Conservation (phyloP, 2,113 vertebrate genomes). For the Uria lomvia region DNA sequence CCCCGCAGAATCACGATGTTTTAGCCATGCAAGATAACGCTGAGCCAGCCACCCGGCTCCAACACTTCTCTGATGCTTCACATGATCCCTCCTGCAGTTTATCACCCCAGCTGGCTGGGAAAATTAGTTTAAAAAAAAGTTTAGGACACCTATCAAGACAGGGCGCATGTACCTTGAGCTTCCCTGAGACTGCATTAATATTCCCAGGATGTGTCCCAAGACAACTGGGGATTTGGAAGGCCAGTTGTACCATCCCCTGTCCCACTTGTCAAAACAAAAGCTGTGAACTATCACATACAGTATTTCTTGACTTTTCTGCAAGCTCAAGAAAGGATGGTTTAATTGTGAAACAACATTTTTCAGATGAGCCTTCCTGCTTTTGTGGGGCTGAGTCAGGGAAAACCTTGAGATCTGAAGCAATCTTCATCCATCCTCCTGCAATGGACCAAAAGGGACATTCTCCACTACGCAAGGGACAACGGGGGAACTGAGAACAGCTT, state of each 20-base stretch:
- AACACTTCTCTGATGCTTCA: not conserved
- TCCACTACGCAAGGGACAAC: fast-evolving
- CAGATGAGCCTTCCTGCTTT: not conserved
- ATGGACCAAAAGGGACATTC: fast-evolving
- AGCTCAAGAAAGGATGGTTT: not conserved
- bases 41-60: not conserved
- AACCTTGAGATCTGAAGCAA: not conserved
- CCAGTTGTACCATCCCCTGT: not conserved
- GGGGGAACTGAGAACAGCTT: not conserved
- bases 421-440: not conserved
- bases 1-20: not conserved
- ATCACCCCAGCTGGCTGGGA: not conserved
- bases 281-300: not conserved
- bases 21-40: not conserved
- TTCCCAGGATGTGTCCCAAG: not conserved
- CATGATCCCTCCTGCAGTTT: not conserved
- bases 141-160: not conserved
- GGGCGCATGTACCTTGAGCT: not conserved
- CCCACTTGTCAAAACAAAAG: not conserved
- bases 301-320: not conserved
- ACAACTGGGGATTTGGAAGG: not conserved
- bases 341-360: not conserved
- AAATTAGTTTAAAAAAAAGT: not conserved
- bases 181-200: not conserved
- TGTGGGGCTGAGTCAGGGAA: not conserved